Percentiles rank a stretch among this genome's conserved stretches.
Evolutionary conservation across 2,888 invertebrate species (phyloP).

Genomic region (Microplitis deprimator): DNA sequence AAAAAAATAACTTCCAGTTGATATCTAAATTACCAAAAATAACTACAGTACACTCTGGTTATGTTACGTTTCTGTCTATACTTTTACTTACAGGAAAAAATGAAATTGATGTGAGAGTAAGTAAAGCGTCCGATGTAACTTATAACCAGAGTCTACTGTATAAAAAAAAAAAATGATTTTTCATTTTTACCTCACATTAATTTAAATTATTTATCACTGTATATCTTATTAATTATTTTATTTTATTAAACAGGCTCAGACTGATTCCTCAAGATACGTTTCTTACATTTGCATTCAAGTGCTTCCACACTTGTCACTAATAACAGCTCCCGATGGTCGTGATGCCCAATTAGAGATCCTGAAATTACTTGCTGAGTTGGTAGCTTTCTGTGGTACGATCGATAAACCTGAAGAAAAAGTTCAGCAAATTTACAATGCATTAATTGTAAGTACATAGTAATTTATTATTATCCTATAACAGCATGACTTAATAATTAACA

Average conservation of each 20-base stretch:
- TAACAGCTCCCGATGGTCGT: conserved; percentile 75
- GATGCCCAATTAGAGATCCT: conserved; percentile 84
- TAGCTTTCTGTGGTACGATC: conserved; percentile 82
- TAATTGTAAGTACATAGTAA: conserved; percentile 77
- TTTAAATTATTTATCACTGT: conserved; percentile 7
- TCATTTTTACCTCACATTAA: too few relatives aligned
- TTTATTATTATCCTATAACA: neutral
- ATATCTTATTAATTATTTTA: conserved; percentile 2
- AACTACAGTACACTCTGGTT: too few relatives aligned
- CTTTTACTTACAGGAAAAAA: too few relatives aligned
- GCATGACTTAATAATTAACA: neutral
- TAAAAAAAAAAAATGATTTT: too few relatives aligned
- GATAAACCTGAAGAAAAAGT: conserved; percentile 84
- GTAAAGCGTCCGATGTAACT: too few relatives aligned
- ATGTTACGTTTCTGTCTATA: too few relatives aligned
- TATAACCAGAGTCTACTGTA: too few relatives aligned
- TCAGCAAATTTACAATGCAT: conserved; percentile 82
- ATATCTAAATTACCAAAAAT: too few relatives aligned
- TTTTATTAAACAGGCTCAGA: conserved; percentile 77
- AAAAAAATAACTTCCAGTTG: too few relatives aligned
- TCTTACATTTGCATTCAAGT: conserved; percentile 89
- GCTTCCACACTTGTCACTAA: conserved; percentile 82
- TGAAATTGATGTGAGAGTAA: too few relatives aligned
- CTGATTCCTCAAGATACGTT: conserved; percentile 88
- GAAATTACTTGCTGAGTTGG: conserved; percentile 89